A percentile compares a stretch with the other conserved stretches of the same genome.
phyloP scores from a whole-genome alignment of 2,113 vertebrate genomes.

The Macquaria australasica region DNA sequence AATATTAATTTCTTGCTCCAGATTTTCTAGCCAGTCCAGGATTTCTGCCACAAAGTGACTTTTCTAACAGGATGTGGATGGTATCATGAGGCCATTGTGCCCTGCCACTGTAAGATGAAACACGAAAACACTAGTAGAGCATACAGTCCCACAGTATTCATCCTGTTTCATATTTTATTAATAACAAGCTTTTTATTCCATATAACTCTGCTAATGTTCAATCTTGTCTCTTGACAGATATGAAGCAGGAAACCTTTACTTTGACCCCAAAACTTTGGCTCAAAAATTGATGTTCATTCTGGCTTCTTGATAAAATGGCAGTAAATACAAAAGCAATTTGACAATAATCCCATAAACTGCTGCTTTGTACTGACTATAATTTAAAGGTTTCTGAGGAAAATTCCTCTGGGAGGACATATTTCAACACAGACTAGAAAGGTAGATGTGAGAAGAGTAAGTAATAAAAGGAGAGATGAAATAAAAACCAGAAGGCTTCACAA shows the following conservation, averaged over 20 bases:
- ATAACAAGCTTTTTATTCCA: slow-evolving; percentile 23
- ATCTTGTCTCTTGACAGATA: slow-evolving; percentile 3
- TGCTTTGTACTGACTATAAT: slow-evolving; percentile 8
- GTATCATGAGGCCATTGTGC: neutral
- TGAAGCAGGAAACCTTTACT: slow-evolving; percentile 18
- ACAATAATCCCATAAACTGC: neutral
- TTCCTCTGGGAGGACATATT: neutral
- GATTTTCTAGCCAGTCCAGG: neutral
- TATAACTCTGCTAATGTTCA: slow-evolving; percentile 21
- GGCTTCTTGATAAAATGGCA: slow-evolving; percentile 4
- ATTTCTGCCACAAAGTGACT: neutral
- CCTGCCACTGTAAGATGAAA: neutral
- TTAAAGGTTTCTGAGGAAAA: neutral
- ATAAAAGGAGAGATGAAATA: neutral
- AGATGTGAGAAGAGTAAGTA: neutral
- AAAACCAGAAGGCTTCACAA: neutral
- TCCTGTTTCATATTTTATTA: slow-evolving; percentile 20
- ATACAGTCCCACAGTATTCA: slow-evolving; percentile 10
- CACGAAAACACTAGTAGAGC: slow-evolving; percentile 27
- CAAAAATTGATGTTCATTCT: neutral
- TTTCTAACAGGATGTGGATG: neutral
- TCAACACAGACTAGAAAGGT: neutral
- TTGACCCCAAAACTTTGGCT: neutral
- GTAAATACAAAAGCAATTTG: slow-evolving; percentile 27
- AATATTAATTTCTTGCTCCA: neutral